These are phyloP conservation scores for Eucera pruinosa DNA, from an alignment of 2,888 invertebrate genomes.

Conservation along the genomic window DNA sequence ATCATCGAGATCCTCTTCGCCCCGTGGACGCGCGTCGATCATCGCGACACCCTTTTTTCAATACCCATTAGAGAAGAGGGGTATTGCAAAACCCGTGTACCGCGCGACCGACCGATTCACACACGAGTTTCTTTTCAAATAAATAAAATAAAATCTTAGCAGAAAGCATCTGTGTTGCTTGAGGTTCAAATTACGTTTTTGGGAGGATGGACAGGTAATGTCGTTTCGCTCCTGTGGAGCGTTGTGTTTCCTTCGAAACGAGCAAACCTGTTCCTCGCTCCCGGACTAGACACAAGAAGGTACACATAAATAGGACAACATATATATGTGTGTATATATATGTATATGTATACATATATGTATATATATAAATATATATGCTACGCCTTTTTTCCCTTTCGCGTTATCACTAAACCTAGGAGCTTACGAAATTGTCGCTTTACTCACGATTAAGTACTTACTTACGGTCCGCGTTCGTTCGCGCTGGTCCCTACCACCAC, in stretches of 20 bases:
- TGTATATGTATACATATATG: slow-evolving; percentile 39
- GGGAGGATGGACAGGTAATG: slow-evolving; percentile 1
- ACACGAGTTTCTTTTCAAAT: slow-evolving; percentile 51
- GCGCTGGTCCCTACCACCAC: neutral
- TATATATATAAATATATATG: slow-evolving; percentile 33
- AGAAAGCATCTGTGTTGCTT: slow-evolving; percentile 64
- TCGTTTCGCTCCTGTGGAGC: slow-evolving; percentile 39
- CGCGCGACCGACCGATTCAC: neutral
- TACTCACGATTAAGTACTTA: slow-evolving; percentile 60
- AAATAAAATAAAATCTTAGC: slow-evolving; percentile 74
- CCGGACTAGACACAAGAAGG: slow-evolving; percentile 83
- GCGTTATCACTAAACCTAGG: slow-evolving; percentile 48
- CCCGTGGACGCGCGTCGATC: slow-evolving; percentile 20
- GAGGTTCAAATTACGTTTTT: slow-evolving; percentile 55
- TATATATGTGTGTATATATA: slow-evolving; percentile 41
- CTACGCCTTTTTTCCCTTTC: slow-evolving; percentile 37
- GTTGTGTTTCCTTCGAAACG: slow-evolving; percentile 13
- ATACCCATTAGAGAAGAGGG: no score
- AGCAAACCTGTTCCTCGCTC: slow-evolving; percentile 64
- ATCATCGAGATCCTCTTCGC: slow-evolving; percentile 62
- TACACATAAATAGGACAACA: slow-evolving; percentile 82
- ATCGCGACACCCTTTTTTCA: neutral
- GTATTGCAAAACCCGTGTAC: neutral
- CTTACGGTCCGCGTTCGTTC: slow-evolving; percentile 31
- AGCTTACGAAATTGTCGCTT: slow-evolving; percentile 56